Evolutionary conservation across 1,140 invertebrate genomes (phyloP), one percentile per base, ranked within the genome.

Genomic region (Papilio aristodemus): DNA sequence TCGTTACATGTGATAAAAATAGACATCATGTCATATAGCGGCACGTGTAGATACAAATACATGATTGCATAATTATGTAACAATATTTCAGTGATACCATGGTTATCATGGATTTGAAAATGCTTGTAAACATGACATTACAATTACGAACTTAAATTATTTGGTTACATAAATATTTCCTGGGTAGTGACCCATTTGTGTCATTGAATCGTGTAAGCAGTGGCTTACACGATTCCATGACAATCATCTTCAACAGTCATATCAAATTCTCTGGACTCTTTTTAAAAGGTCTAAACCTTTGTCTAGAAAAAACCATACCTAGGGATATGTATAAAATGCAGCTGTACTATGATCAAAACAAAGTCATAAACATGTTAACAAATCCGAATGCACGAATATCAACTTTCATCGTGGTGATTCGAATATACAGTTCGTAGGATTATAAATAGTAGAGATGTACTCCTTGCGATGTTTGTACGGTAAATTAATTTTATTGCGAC

Each of bases 401-500:
- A 32, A 6, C 6, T 46, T 19, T 17, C 17, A 14, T 46, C 14
- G 14, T 46, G 19, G 19, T 17, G 14, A 46, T 46, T 8, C 17
- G 43, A 14, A 3, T 46, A 46, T 46, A 8, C 7, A 46, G 17
- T 17, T 17, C 19, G 43, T 46, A n/a, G n/a, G n/a, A n/a, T 46
- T 46, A 46, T 46, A 46, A 46, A 46, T 46, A 46, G 38, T 39
- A 46, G 10, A 1, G 6, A 43, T 43, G n/a, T 46, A 17, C 14
- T 46, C 17, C 0, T 19, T 46, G 8, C 46, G 19, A 50, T 22
- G 46, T 25, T 22, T 22, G 9, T 54, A 11, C 19, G 10, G 8
- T 46, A 46, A 46, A 46, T 46, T 54, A 25, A 10, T 54, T 54
- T 54, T 54, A 54, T 25, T 54, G 4, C 19, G 19, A 54, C 46